These are phyloP conservation scores for Aphidius ervi DNA, from an alignment of 1,140 invertebrate genomes.

Conservation along the genomic window DNA sequence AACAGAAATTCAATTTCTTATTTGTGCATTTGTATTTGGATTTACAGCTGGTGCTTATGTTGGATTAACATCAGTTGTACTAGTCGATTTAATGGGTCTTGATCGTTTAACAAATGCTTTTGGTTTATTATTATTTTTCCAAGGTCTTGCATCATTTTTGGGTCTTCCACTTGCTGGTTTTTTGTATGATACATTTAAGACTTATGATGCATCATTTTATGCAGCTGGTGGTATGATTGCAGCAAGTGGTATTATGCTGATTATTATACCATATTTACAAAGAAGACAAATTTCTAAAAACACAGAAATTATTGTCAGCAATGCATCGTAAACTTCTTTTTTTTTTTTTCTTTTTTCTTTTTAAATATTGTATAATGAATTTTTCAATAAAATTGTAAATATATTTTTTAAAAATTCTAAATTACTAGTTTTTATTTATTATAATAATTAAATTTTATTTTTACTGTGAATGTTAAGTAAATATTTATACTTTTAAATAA, in stretches of 20 bases:
- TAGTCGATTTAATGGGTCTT: conserved; percentile 81
- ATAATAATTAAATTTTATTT: too few relatives aligned
- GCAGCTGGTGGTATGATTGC: conserved; percentile 78
- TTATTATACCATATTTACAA: conserved; percentile 77
- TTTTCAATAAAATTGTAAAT: too few relatives aligned
- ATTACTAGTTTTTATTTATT: too few relatives aligned
- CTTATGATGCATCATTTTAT: conserved; percentile 81
- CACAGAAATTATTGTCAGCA: too few relatives aligned
- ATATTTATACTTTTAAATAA: too few relatives aligned
- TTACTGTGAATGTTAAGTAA: too few relatives aligned
- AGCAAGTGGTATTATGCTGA: conserved; percentile 84
- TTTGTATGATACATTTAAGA: conserved; percentile 70
- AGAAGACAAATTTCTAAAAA: conserved; percentile 32
- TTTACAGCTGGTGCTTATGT: conserved; percentile 90
- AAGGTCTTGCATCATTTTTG: conserved; percentile 84
- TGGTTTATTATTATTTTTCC: conserved; percentile 85
- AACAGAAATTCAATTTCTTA: conserved; percentile 64
- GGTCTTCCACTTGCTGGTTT: conserved; percentile 84
- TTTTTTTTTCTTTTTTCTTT: too few relatives aligned
- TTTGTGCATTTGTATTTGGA: conserved; percentile 82
- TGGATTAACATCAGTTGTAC: conserved; percentile 84
- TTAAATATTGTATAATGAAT: too few relatives aligned
- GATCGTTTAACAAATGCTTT: conserved; percentile 89
- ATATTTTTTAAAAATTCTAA: too few relatives aligned
- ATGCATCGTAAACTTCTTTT: too few relatives aligned